Evolutionary conservation across 2,113 vertebrate genomes (phyloP), one percentile per base, ranked within the genome.

Genomic region (Megaleporinus macrocephalus): DNA sequence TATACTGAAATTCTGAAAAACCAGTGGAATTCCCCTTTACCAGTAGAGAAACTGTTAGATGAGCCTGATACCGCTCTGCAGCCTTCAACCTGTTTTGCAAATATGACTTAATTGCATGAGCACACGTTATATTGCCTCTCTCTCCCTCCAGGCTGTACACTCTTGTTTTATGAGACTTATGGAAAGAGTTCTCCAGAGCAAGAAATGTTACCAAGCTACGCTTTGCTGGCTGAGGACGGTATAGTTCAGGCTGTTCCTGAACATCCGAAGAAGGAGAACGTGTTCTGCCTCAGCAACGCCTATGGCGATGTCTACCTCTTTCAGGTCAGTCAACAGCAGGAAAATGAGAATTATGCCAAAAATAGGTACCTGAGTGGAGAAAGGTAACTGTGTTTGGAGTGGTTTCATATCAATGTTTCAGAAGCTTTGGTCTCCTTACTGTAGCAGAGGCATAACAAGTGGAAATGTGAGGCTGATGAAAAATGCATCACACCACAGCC

Each of bases 221-320:
- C 97, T 51, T 93, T 99, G 73, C 92, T 98, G 85, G 96, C 95
- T 0, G 97, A 99, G 88, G 97, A 98, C 90, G 96, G 97, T 87
- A 91, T 99, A 3, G 97, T 99, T 62, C 98, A 99, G 88, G 95
- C 97, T 6, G 95, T 98, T 72, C 98, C 98, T 0, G 98, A 99
- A 62, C 96, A 99, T 82, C 97, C 97, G 29, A 99, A 98, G 90
- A 98, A 97, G 85, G 97, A 99, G 87, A 96, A 97, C 0, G 96
- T 99, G 26, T 99, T 99, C 91, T 99, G 98, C 88, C 96, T 99
- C 83, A 99, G 98, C 93, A 99, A 99, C 88, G 94, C 95, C 36
- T 97, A 97, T 1, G 97, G 97, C 16, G 97, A 99, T 26, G 96
- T 98, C 87, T 97, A 97, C 91, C 92, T 98, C 49, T 99, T 99